Evolutionary conservation across 2,888 invertebrate species (phyloP).

Genomic region (Aphrophora alni): DNA sequence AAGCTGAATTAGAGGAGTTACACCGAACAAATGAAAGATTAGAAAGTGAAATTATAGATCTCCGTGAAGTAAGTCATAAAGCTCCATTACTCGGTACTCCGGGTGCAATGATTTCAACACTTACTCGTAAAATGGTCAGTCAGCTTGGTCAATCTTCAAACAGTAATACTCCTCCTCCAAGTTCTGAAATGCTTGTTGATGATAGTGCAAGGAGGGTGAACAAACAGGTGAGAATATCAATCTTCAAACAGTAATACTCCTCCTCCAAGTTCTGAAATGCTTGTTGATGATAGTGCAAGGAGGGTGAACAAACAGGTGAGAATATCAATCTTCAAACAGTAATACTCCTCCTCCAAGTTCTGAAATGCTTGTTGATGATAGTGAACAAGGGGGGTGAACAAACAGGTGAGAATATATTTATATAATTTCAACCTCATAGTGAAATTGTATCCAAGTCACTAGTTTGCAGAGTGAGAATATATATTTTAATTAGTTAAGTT

Average conservation of each 20-base stretch:
- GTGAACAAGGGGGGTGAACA: conserved; percentile 71
- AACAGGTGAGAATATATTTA: too few species aligned
- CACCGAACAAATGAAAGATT: conserved; percentile 70
- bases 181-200: conserved; percentile 62
- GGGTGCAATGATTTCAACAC: conserved; percentile 52
- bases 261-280: conserved; percentile 51
- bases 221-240: conserved; percentile 62
- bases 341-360: conserved; percentile 38
- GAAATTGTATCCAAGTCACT: too few species aligned
- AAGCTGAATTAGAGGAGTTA: conserved; percentile 72
- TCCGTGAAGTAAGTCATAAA: conserved; percentile 57
- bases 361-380: conserved; percentile 67
- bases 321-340: conserved; percentile 40
- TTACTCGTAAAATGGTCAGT: conserved; percentile 53
- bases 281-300: conserved; percentile 71
- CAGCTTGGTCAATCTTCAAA: conserved; percentile 45
- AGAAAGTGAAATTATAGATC: conserved; percentile 70
- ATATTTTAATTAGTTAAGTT: too few species aligned
- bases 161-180: conserved; percentile 38
- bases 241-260: conserved; percentile 41
- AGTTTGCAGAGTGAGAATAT: too few species aligned
- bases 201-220: conserved; percentile 73
- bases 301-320: conserved; percentile 72
- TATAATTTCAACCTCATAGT: too few species aligned
- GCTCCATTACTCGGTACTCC: conserved; percentile 48